Evolutionary conservation across 2,113 vertebrate species (phyloP).

Genomic region (Porphyrio hochstetteri): DNA sequence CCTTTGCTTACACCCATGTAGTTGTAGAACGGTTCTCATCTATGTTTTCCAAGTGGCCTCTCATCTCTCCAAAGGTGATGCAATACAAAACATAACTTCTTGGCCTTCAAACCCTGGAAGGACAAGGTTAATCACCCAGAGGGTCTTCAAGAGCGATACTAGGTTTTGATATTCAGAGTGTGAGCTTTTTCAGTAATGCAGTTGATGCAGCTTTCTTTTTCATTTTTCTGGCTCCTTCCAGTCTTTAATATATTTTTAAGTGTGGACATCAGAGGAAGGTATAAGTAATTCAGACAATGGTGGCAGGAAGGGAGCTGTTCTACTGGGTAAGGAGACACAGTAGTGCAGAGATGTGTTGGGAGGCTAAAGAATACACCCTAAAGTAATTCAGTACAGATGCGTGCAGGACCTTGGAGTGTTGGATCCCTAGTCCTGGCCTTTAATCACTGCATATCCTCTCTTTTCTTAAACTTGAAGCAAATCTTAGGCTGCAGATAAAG

Average conservation of each 20-base stretch:
- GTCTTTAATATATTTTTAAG: not conserved
- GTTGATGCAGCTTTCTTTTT: not conserved
- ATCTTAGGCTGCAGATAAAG: slow-evolving; percentile 4
- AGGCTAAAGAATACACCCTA: not conserved
- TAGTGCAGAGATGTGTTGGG: not conserved
- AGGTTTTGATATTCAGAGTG: not conserved
- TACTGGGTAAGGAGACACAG: not conserved
- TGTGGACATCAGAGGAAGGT: not conserved
- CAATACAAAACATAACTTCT: not conserved
- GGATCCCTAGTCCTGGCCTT: not conserved
- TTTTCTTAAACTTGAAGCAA: not conserved
- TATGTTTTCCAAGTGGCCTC: not conserved
- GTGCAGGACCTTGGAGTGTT: not conserved
- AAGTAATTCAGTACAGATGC: not conserved
- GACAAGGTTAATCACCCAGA: not conserved
- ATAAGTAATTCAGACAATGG: not conserved
- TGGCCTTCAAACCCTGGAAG: not conserved
- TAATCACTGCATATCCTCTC: not conserved
- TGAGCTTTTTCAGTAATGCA: not conserved
- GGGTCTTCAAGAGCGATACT: not conserved
- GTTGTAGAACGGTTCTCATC: not conserved
- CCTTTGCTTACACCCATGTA: not conserved
- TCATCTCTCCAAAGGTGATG: not conserved
- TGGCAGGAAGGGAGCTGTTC: not conserved
- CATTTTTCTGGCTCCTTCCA: not conserved